Evolutionary conservation across 30 jellyfish, hydroid and myxozoan genomes (phyloP), one percentile per base, ranked within the genome.

Genomic region (Sanderia malayensis): DNA sequence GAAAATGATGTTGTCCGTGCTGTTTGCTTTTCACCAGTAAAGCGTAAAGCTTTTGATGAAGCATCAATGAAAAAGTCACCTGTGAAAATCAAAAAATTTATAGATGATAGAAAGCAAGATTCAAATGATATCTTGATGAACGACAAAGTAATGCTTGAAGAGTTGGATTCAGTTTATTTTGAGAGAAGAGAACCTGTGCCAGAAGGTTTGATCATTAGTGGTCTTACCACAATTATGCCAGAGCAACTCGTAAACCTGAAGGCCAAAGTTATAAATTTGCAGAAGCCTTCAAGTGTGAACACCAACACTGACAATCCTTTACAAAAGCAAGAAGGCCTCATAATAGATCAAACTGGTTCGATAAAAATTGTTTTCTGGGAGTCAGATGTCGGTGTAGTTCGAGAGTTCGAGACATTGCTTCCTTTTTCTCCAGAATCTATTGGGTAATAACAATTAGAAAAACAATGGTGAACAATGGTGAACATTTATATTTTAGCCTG

Each of bases 101-200:
- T 57, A 21, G 68, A 6, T 20, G 31, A 57, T 24, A 57, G 22
- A 57, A 57, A 57, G 31, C 55, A 41, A 41, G 55, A 41, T 41
- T 41, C 55, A 41, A 41, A 41, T 41, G 55, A 41, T 41, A 41
- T 41, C 8, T 41, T 41, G 55, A 41, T 41, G 55, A 41, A 24
- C 31, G 27, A n/a, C 68, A 57, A 57, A 57, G 68, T 57, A 20
- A 57, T 57, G 31, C 20, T 57, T 57, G 31, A 57, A 57, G 68
- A 57, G 68, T 24, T 57, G n/a, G 68, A 57, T 24, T 57, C 21
- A 57, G 68, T 57, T n/a, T 9, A 24, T 57, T 57, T 57, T 57
- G 68, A 57, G 31, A 57, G 68, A 57, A 57, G 68, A 57, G 68
- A 57, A 57, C 27, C n/a, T 57, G 68, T 57, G 68, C 21, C 68